Evolutionary conservation across 2,797 vertebrate genomes (phyloP), one percentile per base, ranked within the genome.

Genomic region (Tragelaphus eurycerus): DNA sequence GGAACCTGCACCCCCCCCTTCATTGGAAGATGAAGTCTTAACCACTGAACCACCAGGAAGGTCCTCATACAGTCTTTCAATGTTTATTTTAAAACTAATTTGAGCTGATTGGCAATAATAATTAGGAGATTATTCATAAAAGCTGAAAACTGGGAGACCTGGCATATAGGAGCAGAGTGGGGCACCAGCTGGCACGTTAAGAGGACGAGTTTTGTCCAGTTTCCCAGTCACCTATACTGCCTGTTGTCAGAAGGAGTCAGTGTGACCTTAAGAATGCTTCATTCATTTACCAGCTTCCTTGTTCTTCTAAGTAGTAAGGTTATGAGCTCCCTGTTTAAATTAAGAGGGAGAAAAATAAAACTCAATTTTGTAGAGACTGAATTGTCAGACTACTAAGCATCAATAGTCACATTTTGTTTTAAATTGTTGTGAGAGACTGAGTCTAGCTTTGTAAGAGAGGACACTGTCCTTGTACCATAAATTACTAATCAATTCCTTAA

Each of bases 151-250:
- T 48, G 21, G 52, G 52, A 34, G 21, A 31, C 29, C 1, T 48
- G 55, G 43, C 12, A 64, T 6, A 54, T 7, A 78, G 27, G n/a
- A 62, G 16, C 48, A 59, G 7, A 54, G 23, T 3, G 4, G 9
- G 29, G 2, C 7, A 52, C 43, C n/a, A 2, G 46, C 3, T 54
- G 6, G 1, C 31, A 31, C 0, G 29, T 76, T 54, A 57, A 4
- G 10, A 21, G 7, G 55, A 38, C 0, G 6, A 16, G 4, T 71
- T 60, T 78, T 34, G 15, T 38, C 13, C 3, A 1, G 1, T 48
- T 62, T 84, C 48, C 52, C 10, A n/a, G 43, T 84, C 15, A 25
- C 1, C 25, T 59, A 2, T 19, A 60, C 3, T 38, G 4, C 15
- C 38, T 48, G 1, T 31, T 74, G 23, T 7, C 14, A 4, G 25